A percentile compares a stretch with the other conserved stretches of the same genome.
Conservation (phyloP, 2,113 vertebrate species). For the Aramus guarauna region DNA sequence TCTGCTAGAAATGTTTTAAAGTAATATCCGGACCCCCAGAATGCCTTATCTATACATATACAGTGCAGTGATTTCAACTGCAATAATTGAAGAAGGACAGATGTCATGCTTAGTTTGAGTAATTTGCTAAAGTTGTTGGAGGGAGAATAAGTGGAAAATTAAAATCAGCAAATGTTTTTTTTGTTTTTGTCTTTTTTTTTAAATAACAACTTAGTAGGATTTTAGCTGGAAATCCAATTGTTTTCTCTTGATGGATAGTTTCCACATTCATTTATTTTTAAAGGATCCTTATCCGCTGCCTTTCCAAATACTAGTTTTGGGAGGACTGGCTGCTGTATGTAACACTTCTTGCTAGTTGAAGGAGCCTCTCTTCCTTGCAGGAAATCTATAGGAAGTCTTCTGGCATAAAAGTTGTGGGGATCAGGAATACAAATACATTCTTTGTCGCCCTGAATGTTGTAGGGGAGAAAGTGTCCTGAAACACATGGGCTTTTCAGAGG, state of each 20-base stretch:
- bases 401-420: conserved; percentile 18
- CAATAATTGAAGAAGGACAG: not conserved
- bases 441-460: conserved; percentile 34
- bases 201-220: not conserved
- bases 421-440: conserved; percentile 22
- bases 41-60: not conserved
- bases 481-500: conserved; percentile 44
- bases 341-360: not conserved
- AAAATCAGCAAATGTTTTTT: not conserved
- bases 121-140: conserved; percentile 7
- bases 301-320: conserved; percentile 52
- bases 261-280: not conserved
- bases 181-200: not conserved
- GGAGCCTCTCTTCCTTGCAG: conserved; percentile 16
- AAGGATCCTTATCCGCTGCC: not conserved
- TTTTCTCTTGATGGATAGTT: not conserved
- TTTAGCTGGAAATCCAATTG: conserved; percentile 14
- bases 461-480: not conserved
- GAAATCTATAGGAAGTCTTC: conserved; percentile 37
- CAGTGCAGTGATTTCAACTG: not conserved
- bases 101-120: not conserved
- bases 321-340: not conserved
- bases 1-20: not conserved
- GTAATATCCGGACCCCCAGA: not conserved
- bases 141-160: not conserved